Conservation (phyloP, 2,113 vertebrate species). For the Gasterosteus aculeatus region DNA sequence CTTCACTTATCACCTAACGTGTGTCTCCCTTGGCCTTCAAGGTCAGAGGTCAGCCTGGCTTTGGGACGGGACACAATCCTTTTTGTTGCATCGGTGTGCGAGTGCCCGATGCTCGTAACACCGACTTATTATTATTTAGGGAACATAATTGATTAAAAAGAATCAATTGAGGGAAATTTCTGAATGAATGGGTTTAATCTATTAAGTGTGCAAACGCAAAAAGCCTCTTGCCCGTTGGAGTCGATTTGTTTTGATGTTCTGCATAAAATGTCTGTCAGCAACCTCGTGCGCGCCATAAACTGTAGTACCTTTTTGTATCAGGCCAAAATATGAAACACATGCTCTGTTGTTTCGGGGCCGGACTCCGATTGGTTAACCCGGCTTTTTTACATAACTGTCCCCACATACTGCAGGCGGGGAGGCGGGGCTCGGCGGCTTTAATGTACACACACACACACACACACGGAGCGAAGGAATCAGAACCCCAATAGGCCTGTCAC, state of each 20-base stretch:
- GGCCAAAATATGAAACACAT: conserved; percentile 50
- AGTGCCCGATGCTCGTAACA: background rate
- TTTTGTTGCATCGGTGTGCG: conserved; percentile 2
- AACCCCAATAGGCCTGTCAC: conserved; percentile 63
- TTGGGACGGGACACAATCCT: conserved; percentile 56
- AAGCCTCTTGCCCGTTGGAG: conserved; percentile 1
- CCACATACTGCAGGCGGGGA: conserved; percentile 28
- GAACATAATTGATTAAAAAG: conserved; percentile 22
- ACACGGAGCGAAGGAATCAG: conserved; percentile 38
- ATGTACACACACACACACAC: conserved; percentile 31
- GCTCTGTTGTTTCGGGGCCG: conserved; percentile 35
- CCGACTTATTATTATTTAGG: conserved; percentile 47
- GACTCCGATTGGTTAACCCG: conserved; percentile 48
- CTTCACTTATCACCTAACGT: conserved; percentile 70
- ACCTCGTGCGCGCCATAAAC: conserved; percentile 47
- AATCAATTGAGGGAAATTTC: conserved; percentile 21
- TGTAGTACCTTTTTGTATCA: conserved; percentile 17
- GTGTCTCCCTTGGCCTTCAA: conserved; percentile 62
- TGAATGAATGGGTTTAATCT: conserved; percentile 33
- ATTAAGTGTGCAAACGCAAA: conserved; percentile 46
- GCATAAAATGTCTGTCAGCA: conserved; percentile 62
- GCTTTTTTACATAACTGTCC: conserved; percentile 58
- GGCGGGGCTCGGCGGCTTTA: conserved; percentile 31
- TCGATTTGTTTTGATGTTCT: conserved; percentile 60
- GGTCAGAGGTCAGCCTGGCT: conserved; percentile 69